Evolutionary conservation across 1,140 invertebrate genomes (phyloP).

Genomic region (Pomacea maculata): DNA sequence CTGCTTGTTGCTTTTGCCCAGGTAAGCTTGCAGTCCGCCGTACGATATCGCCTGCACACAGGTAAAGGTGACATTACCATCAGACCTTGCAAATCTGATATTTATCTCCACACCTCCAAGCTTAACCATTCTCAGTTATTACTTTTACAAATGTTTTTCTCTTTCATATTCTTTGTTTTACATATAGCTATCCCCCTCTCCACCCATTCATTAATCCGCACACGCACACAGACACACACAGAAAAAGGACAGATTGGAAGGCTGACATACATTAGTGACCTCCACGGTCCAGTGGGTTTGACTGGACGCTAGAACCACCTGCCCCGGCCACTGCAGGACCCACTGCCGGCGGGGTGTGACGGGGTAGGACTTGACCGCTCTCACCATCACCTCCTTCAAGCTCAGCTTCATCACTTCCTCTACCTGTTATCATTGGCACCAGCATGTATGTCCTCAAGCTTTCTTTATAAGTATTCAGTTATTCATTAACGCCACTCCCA

Average conservation of each 20-base stretch:
- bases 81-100: not conserved
- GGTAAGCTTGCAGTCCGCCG: conserved; percentile 53
- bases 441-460: no score
- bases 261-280: conserved; percentile 53
- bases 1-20: conserved; percentile 62
- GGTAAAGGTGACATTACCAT: not conserved
- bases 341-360: conserved; percentile 56
- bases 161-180: not conserved
- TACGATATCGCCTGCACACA: conserved; percentile 52
- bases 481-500: no score
- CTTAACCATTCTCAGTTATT: not conserved
- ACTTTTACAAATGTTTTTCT: not conserved
- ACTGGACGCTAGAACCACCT: conserved; percentile 64
- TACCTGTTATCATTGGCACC: conserved; percentile 46
- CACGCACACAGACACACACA: not conserved
- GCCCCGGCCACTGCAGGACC: conserved; percentile 66
- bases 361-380: conserved; percentile 58
- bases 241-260: not conserved
- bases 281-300: conserved; percentile 66
- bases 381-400: conserved; percentile 57
- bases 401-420: conserved; percentile 66
- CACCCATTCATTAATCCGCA: not conserved
- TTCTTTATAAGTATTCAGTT: no score
- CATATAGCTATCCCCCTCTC: not conserved
- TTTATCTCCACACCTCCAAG: not conserved